Conservation (phyloP, 2,113 vertebrate genomes). For the Gavia stellata region DNA sequence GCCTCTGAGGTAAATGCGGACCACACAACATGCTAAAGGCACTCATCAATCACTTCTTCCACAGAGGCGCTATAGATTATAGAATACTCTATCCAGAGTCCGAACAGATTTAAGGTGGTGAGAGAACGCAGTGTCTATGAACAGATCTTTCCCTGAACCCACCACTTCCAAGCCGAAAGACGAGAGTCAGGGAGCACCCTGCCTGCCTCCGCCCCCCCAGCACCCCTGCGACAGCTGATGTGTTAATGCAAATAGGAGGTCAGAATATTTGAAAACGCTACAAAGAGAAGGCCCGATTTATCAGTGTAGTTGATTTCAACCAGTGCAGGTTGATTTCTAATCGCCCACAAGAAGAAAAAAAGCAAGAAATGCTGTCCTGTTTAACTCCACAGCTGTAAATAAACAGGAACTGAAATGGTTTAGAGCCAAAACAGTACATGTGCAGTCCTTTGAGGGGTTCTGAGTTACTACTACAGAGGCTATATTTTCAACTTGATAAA, state of each 20-base stretch:
- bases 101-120: background rate
- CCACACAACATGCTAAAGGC: background rate
- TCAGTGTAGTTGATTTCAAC: too few species aligned
- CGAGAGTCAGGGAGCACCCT: background rate
- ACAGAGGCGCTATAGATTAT: rapidly evolving
- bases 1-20: rapidly evolving
- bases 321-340: background rate
- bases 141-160: background rate
- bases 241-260: background rate
- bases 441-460: background rate
- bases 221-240: background rate
- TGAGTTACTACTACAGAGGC: background rate
- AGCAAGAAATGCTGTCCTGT: background rate
- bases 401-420: background rate
- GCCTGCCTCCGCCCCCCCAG: background rate
- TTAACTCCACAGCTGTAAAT: background rate
- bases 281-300: background rate
- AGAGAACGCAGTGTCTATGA: background rate
- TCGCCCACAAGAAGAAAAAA: background rate
- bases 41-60: background rate
- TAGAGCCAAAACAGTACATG: rapidly evolving
- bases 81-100: background rate
- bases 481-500: background rate
- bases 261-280: background rate
- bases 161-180: background rate